Conservation (phyloP, 2,113 vertebrate species). For the Gallinago media region DNA sequence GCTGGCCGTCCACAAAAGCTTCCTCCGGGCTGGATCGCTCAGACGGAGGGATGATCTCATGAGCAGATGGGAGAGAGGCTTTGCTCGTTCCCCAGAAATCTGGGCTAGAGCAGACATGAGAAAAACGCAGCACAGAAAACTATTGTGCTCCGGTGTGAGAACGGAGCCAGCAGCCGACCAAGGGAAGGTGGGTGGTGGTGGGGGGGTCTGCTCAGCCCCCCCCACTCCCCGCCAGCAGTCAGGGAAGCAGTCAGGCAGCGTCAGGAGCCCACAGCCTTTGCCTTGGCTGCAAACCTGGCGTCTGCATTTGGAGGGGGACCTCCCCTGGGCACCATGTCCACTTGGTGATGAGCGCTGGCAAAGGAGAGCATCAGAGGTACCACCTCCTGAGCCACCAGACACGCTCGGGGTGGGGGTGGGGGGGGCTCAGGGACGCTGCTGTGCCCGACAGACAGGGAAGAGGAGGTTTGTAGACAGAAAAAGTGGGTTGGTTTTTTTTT, state of each 20-base stretch:
- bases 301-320: background rate
- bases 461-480: background rate
- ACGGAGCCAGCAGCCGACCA: background rate
- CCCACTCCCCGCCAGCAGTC: background rate
- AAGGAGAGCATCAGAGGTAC: background rate
- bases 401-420: fast-evolving
- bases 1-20: constrained; percentile 30
- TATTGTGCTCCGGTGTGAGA: background rate
- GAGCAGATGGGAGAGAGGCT: constrained; percentile 51
- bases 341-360: fast-evolving
- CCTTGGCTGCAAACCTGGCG: background rate
- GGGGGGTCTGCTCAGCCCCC: background rate
- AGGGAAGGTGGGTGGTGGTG: background rate
- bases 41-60: constrained; percentile 11
- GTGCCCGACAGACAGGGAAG: background rate
- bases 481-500: background rate
- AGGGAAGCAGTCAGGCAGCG: background rate
- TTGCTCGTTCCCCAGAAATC: constrained; percentile 37
- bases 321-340: fast-evolving
- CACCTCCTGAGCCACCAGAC: background rate
- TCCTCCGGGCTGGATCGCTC: constrained; percentile 19
- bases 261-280: background rate
- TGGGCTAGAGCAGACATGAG: constrained; percentile 30
- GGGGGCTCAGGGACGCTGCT: background rate
- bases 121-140: background rate